Percentiles rank a stretch among this genome's conserved stretches.
These are phyloP conservation scores for Anas flavirostris DNA, from an alignment of 2,797 vertebrate species.

Conservation along the genomic window DNA sequence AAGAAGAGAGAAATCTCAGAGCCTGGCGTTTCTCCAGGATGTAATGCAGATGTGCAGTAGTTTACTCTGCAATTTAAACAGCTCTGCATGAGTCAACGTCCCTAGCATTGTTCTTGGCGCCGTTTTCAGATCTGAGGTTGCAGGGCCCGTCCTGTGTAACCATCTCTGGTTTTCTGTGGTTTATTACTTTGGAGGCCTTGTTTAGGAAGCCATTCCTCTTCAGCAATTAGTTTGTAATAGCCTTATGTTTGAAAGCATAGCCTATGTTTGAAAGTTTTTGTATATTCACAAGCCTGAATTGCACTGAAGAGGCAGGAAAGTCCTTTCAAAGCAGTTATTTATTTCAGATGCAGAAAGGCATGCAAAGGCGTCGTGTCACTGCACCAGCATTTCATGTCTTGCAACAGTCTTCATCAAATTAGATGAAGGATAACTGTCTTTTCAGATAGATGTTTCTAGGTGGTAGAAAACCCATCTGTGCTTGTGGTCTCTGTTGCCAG, in stretches of 20 bases:
- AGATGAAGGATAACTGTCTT: neutral
- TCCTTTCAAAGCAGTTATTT: neutral
- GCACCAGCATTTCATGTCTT: neutral
- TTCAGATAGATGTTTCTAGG: neutral
- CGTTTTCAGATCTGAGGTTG: neutral
- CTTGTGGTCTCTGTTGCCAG: neutral
- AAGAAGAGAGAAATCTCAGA: neutral
- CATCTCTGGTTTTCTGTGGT: conserved; percentile 16
- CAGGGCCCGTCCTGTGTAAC: neutral
- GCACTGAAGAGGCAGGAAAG: neutral
- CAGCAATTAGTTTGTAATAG: neutral
- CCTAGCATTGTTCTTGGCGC: conserved; percentile 13
- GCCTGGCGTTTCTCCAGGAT: neutral
- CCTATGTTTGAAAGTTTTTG: neutral
- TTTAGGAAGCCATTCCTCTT: neutral
- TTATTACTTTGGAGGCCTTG: neutral
- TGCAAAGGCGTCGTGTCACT: neutral
- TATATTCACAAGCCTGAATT: neutral
- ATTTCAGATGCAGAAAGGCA: neutral
- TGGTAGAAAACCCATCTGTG: neutral
- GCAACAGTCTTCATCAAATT: neutral
- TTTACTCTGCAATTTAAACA: conserved; percentile 40
- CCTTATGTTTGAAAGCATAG: neutral
- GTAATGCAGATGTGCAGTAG: conserved; percentile 21
- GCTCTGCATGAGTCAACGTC: conserved; percentile 36